A percentile compares a stretch with the other conserved stretches of the same genome.
These are phyloP conservation scores for Bombylius discolor DNA, from an alignment of 2,888 invertebrate genomes.

Conservation along the genomic window DNA sequence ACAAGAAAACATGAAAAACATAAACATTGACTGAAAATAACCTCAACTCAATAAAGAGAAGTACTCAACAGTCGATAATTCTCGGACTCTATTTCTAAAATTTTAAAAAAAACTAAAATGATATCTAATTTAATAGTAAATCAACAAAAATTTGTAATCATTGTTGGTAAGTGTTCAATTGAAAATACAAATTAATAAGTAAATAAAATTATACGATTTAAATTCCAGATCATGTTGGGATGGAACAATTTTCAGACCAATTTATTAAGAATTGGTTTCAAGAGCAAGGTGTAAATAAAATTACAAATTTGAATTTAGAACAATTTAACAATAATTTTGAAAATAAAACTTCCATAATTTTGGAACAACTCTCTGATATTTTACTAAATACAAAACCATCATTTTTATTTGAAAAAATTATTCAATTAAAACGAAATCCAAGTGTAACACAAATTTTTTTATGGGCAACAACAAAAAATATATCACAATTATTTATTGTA, in stretches of 20 bases:
- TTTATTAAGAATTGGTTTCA: slow-evolving; percentile 25
- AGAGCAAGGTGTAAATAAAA: slow-evolving; percentile 25
- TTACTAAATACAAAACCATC: slow-evolving; percentile 22
- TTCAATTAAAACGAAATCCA: slow-evolving; percentile 22
- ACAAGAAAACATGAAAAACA: no score
- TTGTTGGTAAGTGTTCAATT: slow-evolving; percentile 24
- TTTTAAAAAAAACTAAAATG: slow-evolving; percentile 16
- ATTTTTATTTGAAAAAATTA: slow-evolving; percentile 24
- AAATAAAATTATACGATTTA: not conserved
- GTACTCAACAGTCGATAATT: no score
- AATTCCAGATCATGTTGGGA: not conserved
- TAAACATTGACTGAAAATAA: no score
- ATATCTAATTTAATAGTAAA: slow-evolving; percentile 29
- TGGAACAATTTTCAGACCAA: slow-evolving; percentile 27
- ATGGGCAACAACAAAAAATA: slow-evolving; percentile 27
- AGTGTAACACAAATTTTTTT: slow-evolving; percentile 27
- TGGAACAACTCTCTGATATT: slow-evolving; percentile 29
- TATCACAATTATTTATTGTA: slow-evolving; percentile 23
- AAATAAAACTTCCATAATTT: slow-evolving; percentile 18
- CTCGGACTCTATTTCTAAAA: no score
- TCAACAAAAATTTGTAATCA: slow-evolving; percentile 28
- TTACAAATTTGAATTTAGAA: slow-evolving; percentile 21
- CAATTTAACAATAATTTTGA: slow-evolving; percentile 11
- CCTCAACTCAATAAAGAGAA: no score
- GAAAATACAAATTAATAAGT: no score